phyloP scores from a whole-genome alignment of 2,888 invertebrate species.

The Drosophila mettleri region DNA sequence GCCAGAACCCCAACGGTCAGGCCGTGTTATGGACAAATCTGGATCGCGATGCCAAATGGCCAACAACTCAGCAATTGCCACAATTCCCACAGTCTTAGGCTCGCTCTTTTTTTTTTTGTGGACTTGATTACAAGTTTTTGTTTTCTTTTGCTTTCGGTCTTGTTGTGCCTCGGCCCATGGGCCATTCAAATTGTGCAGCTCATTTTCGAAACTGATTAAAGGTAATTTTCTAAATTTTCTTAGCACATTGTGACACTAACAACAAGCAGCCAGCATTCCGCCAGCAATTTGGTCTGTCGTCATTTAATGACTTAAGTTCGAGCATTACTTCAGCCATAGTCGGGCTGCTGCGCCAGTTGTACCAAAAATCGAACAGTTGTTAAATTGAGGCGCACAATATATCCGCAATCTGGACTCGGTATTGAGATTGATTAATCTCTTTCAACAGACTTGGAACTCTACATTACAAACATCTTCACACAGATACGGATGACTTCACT shows the following conservation, averaged over 20 bases:
- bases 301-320: slow-evolving; percentile 64
- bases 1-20: slow-evolving; percentile 14
- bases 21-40: slow-evolving; percentile 24
- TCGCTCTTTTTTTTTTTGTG: background rate
- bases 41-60: slow-evolving; percentile 42
- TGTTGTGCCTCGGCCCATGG: slow-evolving; percentile 32
- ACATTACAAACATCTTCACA: too few relatives aligned
- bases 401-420: too few relatives aligned
- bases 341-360: slow-evolving; percentile 50
- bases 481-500: background rate
- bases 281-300: slow-evolving; percentile 65
- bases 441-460: background rate
- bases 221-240: slow-evolving; percentile 73
- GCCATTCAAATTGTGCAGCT: slow-evolving; percentile 66
- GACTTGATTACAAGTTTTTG: slow-evolving; percentile 9
- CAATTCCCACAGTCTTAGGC: slow-evolving; percentile 41
- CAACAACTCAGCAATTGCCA: slow-evolving; percentile 37
- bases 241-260: slow-evolving; percentile 64
- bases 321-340: slow-evolving; percentile 7
- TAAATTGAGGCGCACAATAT: slow-evolving; percentile 13
- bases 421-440: background rate
- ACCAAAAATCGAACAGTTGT: slow-evolving; percentile 53
- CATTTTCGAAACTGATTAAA: slow-evolving; percentile 79
- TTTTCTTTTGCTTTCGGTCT: background rate
- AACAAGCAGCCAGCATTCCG: slow-evolving; percentile 48